Conservation (phyloP, 2,797 vertebrate genomes). For the Sebastes steindachneri region DNA sequence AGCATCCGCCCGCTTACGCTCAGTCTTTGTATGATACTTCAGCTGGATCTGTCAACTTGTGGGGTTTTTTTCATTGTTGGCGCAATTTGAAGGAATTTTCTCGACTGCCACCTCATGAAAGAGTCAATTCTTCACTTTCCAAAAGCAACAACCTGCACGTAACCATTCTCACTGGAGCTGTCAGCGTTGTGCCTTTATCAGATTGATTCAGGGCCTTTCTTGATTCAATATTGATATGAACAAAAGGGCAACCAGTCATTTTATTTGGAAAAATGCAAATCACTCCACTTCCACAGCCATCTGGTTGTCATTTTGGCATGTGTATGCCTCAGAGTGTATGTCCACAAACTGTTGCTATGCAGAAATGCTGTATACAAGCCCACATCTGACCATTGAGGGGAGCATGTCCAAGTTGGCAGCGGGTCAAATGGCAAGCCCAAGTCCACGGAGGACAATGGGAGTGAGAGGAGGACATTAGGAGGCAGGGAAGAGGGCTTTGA, state of each 20-base stretch:
- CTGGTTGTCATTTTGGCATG: constrained; percentile 53
- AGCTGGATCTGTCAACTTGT: constrained; percentile 51
- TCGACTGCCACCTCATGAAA: constrained; percentile 60
- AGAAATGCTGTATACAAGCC: constrained; percentile 27
- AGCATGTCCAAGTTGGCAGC: constrained; percentile 46
- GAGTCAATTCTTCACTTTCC: constrained; percentile 64
- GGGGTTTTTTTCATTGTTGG: constrained; percentile 40
- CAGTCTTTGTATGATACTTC: constrained; percentile 55
- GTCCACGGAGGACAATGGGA: constrained; percentile 53
- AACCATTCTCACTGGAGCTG: constrained; percentile 35
- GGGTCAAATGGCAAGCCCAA: constrained; percentile 59
- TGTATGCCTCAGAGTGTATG: constrained; percentile 16
- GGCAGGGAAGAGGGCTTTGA: constrained; percentile 52
- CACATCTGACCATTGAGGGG: constrained; percentile 47
- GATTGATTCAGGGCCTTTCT: constrained; percentile 8
- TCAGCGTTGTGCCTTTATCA: constrained; percentile 18
- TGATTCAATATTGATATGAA: constrained; percentile 2
- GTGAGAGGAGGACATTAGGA: constrained; percentile 41
- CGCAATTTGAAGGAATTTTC: constrained; percentile 54
- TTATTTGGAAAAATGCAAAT: constrained; percentile 32
- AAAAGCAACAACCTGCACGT: constrained; percentile 62
- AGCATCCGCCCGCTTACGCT: constrained; percentile 41
- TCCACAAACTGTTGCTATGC: constrained; percentile 54
- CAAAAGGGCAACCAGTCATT: constrained; percentile 16
- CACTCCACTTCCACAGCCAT: constrained; percentile 7